Evolutionary conservation across 2,797 vertebrate genomes (phyloP).

Genomic region (Astyanax mexicanus): DNA sequence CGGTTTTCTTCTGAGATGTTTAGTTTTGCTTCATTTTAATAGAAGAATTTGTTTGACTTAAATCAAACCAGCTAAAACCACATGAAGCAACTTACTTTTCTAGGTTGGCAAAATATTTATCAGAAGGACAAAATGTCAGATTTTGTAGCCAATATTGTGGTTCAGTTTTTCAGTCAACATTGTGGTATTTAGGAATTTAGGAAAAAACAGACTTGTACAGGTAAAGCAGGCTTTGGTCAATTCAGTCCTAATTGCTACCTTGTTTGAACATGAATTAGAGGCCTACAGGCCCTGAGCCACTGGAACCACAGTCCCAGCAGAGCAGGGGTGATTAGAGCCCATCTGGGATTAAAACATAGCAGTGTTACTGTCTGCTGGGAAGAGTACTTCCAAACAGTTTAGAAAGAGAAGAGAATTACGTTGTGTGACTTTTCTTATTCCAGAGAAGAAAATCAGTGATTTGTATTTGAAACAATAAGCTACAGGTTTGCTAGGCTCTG

Average conservation of each 20-base stretch:
- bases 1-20: neutral
- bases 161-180: neutral
- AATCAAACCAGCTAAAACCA: neutral
- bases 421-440: neutral
- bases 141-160: neutral
- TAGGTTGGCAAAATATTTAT: neutral
- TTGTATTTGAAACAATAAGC: neutral
- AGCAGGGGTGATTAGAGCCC: neutral
- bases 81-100: neutral
- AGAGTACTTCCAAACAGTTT: neutral
- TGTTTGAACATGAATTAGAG: conserved; percentile 7
- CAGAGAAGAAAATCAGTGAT: neutral
- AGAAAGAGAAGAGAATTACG: neutral
- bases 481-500: neutral
- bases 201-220: neutral
- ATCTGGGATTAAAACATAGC: neutral
- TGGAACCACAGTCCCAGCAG: neutral
- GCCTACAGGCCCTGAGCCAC: neutral
- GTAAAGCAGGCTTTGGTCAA: neutral
- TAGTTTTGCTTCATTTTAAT: conserved; percentile 1
- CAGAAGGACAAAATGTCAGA: neutral
- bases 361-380: neutral
- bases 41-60: neutral
- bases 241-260: conserved; percentile 1
- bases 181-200: neutral